A percentile compares a stretch with the other conserved stretches of the same genome.
These are phyloP conservation scores for Cecropterus lyciades DNA, from an alignment of 1,140 invertebrate species.

Conservation along the genomic window DNA sequence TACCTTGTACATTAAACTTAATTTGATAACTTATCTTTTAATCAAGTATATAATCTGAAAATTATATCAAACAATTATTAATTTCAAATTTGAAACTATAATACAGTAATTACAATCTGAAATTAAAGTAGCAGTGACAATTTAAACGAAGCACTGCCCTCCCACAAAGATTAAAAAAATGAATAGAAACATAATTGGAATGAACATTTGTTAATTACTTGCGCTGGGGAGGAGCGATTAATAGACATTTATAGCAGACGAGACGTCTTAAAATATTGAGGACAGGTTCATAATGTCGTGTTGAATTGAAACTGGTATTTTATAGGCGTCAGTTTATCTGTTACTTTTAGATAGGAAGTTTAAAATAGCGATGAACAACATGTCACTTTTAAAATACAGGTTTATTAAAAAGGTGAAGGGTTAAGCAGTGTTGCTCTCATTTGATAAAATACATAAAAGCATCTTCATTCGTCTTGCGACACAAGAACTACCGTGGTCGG, in stretches of 20 bases:
- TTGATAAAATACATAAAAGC: background rate
- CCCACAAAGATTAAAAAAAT: conserved; percentile 59
- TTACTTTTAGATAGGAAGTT: background rate
- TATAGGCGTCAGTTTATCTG: conserved; percentile 21
- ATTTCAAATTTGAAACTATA: background rate
- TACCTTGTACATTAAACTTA: too few species aligned
- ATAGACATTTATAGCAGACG: conserved; percentile 23
- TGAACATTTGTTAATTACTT: conserved; percentile 46
- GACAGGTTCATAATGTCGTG: conserved; percentile 20
- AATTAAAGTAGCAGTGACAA: conserved; percentile 42
- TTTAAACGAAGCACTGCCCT: conserved; percentile 48
- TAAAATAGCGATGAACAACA: conserved; percentile 18
- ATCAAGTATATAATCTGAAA: too few species aligned
- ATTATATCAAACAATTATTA: too few species aligned
- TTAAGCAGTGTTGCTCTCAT: conserved; percentile 3
- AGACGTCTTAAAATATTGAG: conserved; percentile 30
- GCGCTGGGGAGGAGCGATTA: conserved; percentile 41
- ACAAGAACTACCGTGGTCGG: too few species aligned
- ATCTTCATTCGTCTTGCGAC: too few species aligned
- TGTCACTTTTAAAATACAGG: conserved; percentile 7
- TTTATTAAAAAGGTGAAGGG: conserved; percentile 15
- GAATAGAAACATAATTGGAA: conserved; percentile 44
- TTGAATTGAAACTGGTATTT: conserved; percentile 27
- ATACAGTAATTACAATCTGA: conserved; percentile 11
- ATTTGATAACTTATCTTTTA: too few species aligned